Conservation (phyloP, 2,797 vertebrate genomes). For the Iguana delicatissima region DNA sequence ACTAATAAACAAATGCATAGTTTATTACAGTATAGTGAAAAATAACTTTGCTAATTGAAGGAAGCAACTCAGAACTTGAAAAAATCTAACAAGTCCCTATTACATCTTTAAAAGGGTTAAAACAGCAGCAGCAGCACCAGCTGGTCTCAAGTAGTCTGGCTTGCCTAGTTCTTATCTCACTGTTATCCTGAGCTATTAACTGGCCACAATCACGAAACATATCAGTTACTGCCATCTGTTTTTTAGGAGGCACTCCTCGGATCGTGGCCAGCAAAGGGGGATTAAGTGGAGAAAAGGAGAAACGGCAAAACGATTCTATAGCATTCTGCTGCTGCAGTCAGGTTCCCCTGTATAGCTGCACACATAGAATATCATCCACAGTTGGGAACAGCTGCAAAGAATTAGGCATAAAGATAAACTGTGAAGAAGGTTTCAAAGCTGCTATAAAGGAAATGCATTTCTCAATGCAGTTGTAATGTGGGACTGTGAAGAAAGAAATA, state of each 20-base stretch:
- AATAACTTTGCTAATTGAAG: background rate
- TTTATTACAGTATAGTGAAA: background rate
- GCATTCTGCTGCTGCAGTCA: constrained; percentile 41
- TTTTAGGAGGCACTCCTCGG: constrained; percentile 71
- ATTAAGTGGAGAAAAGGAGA: constrained; percentile 80
- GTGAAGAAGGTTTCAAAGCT: constrained; percentile 72
- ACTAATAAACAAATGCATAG: background rate
- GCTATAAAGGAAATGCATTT: constrained; percentile 68
- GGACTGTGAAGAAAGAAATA: constrained; percentile 24
- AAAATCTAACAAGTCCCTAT: constrained; percentile 14
- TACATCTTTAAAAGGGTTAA: constrained; percentile 77
- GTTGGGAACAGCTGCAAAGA: constrained; percentile 73
- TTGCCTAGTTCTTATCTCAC: constrained; percentile 76
- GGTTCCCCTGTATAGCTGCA: constrained; percentile 43
- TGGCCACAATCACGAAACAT: constrained; percentile 68
- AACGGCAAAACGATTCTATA: constrained; percentile 62
- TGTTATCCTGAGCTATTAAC: constrained; percentile 81
- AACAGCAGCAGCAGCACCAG: constrained; percentile 77
- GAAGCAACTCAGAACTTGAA: background rate
- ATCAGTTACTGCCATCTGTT: constrained; percentile 87
- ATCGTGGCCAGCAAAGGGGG: constrained; percentile 73
- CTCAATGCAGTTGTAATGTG: constrained; percentile 55
- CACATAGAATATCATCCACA: constrained; percentile 48
- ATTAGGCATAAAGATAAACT: constrained; percentile 74
- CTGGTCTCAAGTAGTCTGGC: constrained; percentile 73